phyloP scores from a whole-genome alignment of 2,113 vertebrate genomes.

The Piprites chloris region DNA sequence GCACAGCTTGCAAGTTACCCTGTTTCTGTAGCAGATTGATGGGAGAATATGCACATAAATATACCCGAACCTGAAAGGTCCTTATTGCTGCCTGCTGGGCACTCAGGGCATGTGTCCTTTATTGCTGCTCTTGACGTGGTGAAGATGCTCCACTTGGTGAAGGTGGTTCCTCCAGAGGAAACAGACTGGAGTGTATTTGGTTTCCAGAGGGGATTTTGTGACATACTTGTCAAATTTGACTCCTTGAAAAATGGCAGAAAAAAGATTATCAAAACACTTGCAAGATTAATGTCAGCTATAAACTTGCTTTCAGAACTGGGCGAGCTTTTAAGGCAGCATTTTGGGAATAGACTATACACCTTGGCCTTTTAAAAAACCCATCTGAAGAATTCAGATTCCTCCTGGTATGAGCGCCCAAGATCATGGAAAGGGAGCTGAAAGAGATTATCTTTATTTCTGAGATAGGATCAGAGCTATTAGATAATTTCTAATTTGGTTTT shows the following conservation, averaged over 20 bases:
- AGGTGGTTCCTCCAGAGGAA: not conserved
- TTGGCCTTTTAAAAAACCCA: not conserved
- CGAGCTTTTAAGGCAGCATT: not conserved
- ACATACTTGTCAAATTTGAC: not conserved
- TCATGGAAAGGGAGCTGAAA: not conserved
- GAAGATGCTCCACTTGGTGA: not conserved
- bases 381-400: not conserved
- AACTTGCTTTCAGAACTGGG: accelerated
- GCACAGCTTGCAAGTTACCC: not conserved
- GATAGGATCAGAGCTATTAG: not conserved
- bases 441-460: not conserved
- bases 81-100: not conserved
- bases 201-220: not conserved
- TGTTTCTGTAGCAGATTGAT: not conserved
- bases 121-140: not conserved
- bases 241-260: not conserved
- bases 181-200: not conserved
- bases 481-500: not conserved
- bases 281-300: not conserved
- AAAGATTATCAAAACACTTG: not conserved
- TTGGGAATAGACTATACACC: not conserved
- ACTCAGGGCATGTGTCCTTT: not conserved
- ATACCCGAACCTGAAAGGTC: not conserved
- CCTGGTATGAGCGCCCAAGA: not conserved
- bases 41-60: accelerated